A percentile compares a stretch with the other conserved stretches of the same genome.
Evolutionary conservation across 35 echinoderm and acorn worm species (phyloP).

Genomic region (Apostichopus californicus): DNA sequence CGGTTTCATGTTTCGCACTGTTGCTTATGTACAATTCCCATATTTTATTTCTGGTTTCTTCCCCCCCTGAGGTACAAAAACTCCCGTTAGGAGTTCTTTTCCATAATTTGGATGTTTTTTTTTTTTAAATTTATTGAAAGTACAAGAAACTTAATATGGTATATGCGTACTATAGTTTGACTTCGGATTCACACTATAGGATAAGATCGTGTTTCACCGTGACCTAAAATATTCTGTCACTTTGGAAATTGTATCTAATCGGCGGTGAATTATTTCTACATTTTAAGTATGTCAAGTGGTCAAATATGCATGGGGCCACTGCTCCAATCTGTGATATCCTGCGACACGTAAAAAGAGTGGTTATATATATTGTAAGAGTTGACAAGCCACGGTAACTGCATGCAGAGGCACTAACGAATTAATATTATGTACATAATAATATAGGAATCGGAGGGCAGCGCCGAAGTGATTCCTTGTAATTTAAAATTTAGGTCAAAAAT

Average conservation of each 20-base stretch:
- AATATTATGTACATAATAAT: background rate
- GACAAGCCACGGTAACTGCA: background rate
- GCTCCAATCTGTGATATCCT: background rate
- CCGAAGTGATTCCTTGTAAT: too few relatives aligned
- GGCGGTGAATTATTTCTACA: background rate
- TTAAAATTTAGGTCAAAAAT: too few relatives aligned
- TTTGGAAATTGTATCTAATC: background rate
- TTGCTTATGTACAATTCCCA: background rate
- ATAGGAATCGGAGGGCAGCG: too few relatives aligned
- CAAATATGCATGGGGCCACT: background rate
- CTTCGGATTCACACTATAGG: background rate
- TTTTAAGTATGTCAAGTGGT: background rate
- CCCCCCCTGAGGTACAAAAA: background rate
- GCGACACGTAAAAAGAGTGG: background rate
- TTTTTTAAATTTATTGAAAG: background rate
- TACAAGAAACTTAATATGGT: background rate
- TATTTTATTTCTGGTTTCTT: background rate
- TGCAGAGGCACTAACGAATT: background rate
- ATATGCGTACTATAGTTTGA: background rate
- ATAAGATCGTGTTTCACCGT: background rate
- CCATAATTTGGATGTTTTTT: background rate
- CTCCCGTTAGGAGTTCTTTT: background rate
- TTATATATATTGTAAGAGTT: background rate
- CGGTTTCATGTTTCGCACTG: background rate
- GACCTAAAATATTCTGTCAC: background rate